Percentiles rank a stretch among this genome's conserved stretches.
Evolutionary conservation across 2,888 invertebrate genomes (phyloP).

Genomic region (Acronicta alni): DNA sequence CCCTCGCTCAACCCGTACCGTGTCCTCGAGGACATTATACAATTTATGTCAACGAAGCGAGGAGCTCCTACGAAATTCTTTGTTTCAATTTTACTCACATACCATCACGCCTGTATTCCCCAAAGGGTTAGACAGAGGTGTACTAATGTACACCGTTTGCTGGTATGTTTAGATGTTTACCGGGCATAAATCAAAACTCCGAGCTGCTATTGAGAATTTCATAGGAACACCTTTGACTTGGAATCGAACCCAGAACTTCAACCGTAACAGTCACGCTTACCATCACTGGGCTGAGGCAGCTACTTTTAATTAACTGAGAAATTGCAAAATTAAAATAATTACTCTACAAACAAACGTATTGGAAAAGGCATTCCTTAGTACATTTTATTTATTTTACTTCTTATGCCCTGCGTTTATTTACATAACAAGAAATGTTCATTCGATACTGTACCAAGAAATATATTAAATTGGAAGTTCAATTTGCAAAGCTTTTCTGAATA

Average conservation of each 20-base stretch:
- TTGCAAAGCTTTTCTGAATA: constrained; percentile 63
- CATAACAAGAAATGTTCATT: constrained; percentile 67
- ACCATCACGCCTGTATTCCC: too few relatives aligned
- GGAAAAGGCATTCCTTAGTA: constrained; percentile 21
- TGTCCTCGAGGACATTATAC: constrained; percentile 62
- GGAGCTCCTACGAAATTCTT: constrained; percentile 35
- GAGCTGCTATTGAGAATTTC: too few relatives aligned
- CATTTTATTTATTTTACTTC: constrained; percentile 12
- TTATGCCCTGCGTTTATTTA: constrained; percentile 59
- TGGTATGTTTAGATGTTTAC: too few relatives aligned
- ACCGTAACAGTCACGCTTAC: too few relatives aligned
- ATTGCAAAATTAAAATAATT: constrained; percentile 35
- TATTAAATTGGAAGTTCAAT: constrained; percentile 58
- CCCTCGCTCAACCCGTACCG: constrained; percentile 48
- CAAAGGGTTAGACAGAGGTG: too few relatives aligned
- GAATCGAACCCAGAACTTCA: too few relatives aligned
- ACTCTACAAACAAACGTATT: constrained; percentile 33
- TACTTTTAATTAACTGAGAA: constrained; percentile 28
- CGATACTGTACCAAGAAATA: constrained; percentile 61
- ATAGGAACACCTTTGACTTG: too few relatives aligned
- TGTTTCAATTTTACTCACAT: too few relatives aligned
- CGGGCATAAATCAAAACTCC: too few relatives aligned
- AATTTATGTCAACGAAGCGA: constrained; percentile 65
- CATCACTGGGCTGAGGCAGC: too few relatives aligned
- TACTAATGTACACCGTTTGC: too few relatives aligned